Conservation (phyloP, 2,113 vertebrate species). For the Pelecanus crispus region DNA sequence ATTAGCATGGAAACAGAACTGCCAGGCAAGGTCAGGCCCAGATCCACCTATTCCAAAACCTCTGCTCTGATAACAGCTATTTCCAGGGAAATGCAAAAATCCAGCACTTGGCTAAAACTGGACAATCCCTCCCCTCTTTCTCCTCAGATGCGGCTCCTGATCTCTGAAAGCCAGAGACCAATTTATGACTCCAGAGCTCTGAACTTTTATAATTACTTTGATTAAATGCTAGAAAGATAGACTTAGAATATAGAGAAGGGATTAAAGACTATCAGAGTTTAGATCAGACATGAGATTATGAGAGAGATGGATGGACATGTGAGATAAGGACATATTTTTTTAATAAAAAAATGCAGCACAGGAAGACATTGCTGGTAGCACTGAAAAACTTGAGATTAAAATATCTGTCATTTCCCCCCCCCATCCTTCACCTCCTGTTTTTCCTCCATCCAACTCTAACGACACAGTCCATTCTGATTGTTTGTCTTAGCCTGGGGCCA, state of each 20-base stretch:
- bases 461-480: slow-evolving; percentile 23
- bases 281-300: neutral
- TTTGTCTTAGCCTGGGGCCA: slow-evolving; percentile 54
- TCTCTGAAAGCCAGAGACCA: neutral
- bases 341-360: neutral
- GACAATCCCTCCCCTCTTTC: neutral
- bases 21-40: neutral
- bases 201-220: neutral
- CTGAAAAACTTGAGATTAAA: slow-evolving; percentile 26
- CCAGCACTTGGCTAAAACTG: neutral
- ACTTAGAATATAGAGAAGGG: neutral
- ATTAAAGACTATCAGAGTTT: neutral
- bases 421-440: slow-evolving; percentile 48
- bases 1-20: neutral
- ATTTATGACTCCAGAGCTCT: neutral
- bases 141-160: neutral
- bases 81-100: neutral
- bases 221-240: neutral
- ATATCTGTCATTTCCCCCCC: slow-evolving; percentile 5
- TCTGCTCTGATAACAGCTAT: neutral
- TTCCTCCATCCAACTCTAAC: slow-evolving; percentile 9
- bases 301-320: neutral
- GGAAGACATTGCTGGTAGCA: slow-evolving; percentile 18
- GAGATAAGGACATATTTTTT: neutral
- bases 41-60: neutral